Conservation (phyloP, 2,888 invertebrate species). For the Meiosimyza platycephala region DNA sequence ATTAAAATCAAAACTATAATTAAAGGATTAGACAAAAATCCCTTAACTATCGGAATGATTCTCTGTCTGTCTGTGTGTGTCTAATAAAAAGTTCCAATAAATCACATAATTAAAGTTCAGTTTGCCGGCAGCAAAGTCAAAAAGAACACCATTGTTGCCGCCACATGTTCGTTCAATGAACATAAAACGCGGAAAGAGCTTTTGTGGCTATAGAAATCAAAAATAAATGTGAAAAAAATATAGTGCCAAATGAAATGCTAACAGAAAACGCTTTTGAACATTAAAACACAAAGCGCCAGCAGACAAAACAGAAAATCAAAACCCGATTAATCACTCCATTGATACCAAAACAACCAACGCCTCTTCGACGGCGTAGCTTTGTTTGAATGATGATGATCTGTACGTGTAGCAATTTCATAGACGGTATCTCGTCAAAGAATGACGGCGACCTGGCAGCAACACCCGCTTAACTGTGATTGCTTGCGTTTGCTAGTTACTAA, state of each 20-base stretch:
- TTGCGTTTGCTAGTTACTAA: constrained; percentile 55
- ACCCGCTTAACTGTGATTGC: constrained; percentile 42
- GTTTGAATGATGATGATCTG: too few species aligned
- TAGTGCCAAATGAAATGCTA: constrained; percentile 15
- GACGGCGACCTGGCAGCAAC: constrained; percentile 46
- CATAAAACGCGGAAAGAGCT: neutral
- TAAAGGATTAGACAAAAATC: constrained; percentile 36
- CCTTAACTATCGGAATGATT: too few species aligned
- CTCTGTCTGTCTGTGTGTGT: too few species aligned
- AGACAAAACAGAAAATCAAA: constrained; percentile 48
- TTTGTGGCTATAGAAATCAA: constrained; percentile 15
- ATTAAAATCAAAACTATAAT: constrained; percentile 56
- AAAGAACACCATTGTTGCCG: neutral
- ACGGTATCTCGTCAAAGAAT: constrained; percentile 11
- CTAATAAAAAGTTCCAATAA: neutral
- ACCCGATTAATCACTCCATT: constrained; percentile 54
- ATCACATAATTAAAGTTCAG: constrained; percentile 7
- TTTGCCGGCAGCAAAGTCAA: neutral
- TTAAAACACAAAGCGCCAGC: constrained; percentile 12
- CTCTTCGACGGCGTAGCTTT: constrained; percentile 34
- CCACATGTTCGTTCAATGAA: neutral
- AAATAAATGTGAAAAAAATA: constrained; percentile 27
- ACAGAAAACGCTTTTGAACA: constrained; percentile 8
- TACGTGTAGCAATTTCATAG: neutral
- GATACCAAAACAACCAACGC: constrained; percentile 28